phyloP scores from a whole-genome alignment of 2,113 vertebrate species.

The Nothocercus nigrocapillus region DNA sequence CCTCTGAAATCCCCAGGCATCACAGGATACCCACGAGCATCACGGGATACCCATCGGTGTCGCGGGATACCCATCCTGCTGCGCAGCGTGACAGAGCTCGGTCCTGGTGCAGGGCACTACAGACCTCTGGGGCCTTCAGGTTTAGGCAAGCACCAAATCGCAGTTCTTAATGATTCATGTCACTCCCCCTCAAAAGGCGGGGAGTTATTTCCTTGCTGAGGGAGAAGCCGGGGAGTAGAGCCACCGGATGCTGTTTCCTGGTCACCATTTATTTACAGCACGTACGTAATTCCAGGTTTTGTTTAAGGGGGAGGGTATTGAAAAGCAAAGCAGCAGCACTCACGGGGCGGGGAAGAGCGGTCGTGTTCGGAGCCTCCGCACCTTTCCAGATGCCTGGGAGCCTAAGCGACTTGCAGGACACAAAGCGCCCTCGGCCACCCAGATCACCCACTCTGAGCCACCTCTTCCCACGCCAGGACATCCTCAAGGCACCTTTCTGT shows the following conservation, averaged over 20 bases:
- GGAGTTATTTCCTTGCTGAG: neutral
- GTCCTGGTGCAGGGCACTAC: neutral
- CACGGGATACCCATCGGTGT: too few relatives aligned
- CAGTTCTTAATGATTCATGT: neutral
- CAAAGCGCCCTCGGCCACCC: neutral
- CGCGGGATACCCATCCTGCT: too few relatives aligned
- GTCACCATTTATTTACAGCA: neutral
- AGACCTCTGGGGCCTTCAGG: neutral
- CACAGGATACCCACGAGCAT: neutral
- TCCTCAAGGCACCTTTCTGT: neutral
- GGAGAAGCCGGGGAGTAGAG: neutral
- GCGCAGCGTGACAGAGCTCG: neutral
- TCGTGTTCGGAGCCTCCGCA: neutral
- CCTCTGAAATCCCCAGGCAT: neutral
- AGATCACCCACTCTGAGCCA: neutral
- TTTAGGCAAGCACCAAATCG: neutral
- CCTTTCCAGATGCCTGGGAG: neutral
- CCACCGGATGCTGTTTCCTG: accelerated
- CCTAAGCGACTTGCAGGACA: neutral
- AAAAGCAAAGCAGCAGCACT: neutral
- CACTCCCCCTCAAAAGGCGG: neutral
- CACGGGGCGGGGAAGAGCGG: neutral
- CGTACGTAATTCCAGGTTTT: neutral
- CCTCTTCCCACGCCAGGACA: neutral
- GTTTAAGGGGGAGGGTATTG: neutral